Evolutionary conservation across 30 jellyfish, hydroid and myxozoan genomes (phyloP).

Genomic region (Pelagia noctiluca): DNA sequence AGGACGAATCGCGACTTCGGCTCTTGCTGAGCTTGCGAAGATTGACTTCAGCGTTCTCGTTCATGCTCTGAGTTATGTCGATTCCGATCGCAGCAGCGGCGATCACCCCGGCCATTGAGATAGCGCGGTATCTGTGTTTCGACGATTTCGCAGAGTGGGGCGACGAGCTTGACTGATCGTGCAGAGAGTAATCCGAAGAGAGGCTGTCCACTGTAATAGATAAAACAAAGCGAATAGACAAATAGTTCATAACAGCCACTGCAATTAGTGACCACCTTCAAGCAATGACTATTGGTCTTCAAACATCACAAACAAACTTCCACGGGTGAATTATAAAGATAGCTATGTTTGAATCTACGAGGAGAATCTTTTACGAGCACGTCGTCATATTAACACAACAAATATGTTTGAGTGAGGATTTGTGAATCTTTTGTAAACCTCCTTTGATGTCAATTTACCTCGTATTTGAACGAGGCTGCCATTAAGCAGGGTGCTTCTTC

Average conservation of each 20-base stretch:
- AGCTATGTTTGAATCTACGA: too few species aligned
- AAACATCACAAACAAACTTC: too few species aligned
- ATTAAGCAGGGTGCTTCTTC: too few species aligned
- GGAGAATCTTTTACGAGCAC: too few species aligned
- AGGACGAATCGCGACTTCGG: slow-evolving; percentile 71
- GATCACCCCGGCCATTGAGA: slow-evolving; percentile 91
- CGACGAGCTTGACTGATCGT: slow-evolving; percentile 65
- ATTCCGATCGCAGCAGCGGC: slow-evolving; percentile 96
- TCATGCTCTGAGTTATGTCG: slow-evolving; percentile 69
- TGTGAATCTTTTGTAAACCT: too few species aligned
- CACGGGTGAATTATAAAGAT: too few species aligned
- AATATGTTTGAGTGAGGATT: too few species aligned
- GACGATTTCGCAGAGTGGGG: slow-evolving; percentile 82
- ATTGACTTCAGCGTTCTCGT: slow-evolving; percentile 78
- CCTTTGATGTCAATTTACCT: too few species aligned
- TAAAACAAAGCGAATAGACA: not conserved
- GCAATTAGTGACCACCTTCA: not conserved
- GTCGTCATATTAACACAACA: too few species aligned
- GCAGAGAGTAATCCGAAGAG: slow-evolving; percentile 59
- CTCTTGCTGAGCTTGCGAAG: slow-evolving; percentile 65
- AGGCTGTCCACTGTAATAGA: slow-evolving; percentile 78
- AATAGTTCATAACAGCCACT: not conserved
- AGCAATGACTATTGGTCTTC: too few species aligned
- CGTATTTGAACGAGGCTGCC: too few species aligned
- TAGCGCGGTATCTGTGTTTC: slow-evolving; percentile 81